Evolutionary conservation across 2,888 invertebrate genomes (phyloP), one percentile per base, ranked within the genome.

Genomic region (Caenorhabditis zanzibari): DNA sequence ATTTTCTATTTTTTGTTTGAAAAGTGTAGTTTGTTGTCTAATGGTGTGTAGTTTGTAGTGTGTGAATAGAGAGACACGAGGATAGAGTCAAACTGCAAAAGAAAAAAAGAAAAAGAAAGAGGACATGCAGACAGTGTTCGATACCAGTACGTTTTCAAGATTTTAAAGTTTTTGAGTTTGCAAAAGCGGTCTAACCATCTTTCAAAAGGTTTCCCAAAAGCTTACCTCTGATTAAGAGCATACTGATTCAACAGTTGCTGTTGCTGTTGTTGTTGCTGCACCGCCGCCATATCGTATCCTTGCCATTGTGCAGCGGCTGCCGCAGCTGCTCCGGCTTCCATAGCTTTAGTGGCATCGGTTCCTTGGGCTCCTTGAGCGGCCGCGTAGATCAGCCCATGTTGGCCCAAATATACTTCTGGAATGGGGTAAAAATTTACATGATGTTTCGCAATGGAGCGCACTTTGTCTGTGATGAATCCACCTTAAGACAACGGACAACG

Each of bases 311-410:
- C 64, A 12, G 81, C 69, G 3, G 68, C 68, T 5, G 81, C 75
- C 5, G 76, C 76, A 14, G 76, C 76, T 10, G 76, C 76, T n/a
- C 56, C 76, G 14, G 76, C 76, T 7, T 82, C 82, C 49, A 82
- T 76, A n/a, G 72, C 64, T 52, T 82, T 82, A 0, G 49, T 66
- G 38, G 38, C 38, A 22, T 72, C 49, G 12, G 64, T 14, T 6
- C 19, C 12, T 19, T 52, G 52, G 22, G 58, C 28, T 16, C 69
- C 71, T 19, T 63, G 63, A 14, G 35, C 56, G 14, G 76, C 68
- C 16, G 71, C 56, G 77, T 82, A 82, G 47, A 82, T 82, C 69
- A 82, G 14, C n/a, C 82, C 82, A 68, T 77, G 73, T 63, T 82
- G 82, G 19, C 77, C 77, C 58, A 82, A 68, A 64, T 44, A 82